These are phyloP conservation scores for Mimachlamys varia DNA, from an alignment of 2,888 invertebrate genomes.

Conservation along the genomic window DNA sequence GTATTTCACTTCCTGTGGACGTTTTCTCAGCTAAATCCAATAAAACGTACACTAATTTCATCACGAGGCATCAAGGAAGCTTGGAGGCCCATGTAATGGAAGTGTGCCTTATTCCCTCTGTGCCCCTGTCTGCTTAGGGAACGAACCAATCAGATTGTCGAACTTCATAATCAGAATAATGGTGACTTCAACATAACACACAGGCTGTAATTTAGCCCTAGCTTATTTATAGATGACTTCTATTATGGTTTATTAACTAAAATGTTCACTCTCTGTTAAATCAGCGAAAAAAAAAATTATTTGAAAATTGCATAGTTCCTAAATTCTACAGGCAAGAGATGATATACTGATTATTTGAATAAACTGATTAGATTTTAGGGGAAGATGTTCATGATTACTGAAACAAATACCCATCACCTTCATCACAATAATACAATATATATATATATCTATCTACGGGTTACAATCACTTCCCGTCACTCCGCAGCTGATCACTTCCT, in stretches of 20 bases:
- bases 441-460: no score
- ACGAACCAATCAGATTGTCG: not conserved
- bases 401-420: no score
- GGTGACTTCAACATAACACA: not conserved
- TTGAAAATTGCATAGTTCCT: no score
- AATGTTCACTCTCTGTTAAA: no score
- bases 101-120: not conserved
- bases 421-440: no score
- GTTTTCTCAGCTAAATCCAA: not conserved
- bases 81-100: not conserved
- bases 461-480: no score
- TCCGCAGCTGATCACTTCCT: no score
- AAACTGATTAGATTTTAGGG: no score
- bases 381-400: no score
- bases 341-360: no score
- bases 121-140: conserved; percentile 25
- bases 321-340: no score
- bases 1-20: not conserved
- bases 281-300: no score
- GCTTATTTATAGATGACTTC: not conserved
- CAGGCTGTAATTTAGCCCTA: not conserved
- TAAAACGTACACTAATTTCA: not conserved
- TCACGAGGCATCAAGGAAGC: not conserved
- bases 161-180: not conserved
- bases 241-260: not conserved